These are phyloP conservation scores for Helicorthomorpha holstii DNA, from an alignment of 1,140 invertebrate genomes.

Conservation along the genomic window DNA sequence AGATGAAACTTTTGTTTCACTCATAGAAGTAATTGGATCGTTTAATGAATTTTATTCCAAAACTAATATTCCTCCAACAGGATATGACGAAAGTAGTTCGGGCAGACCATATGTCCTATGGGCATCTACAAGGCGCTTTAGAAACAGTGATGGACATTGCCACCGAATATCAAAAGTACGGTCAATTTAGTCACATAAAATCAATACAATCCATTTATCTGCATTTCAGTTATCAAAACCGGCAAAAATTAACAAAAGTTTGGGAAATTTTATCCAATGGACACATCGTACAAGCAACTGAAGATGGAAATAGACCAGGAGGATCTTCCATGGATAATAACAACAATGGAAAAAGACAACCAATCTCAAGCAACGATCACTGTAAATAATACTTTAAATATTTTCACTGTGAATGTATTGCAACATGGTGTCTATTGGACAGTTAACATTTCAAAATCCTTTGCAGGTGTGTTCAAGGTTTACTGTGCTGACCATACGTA, in stretches of 20 bases:
- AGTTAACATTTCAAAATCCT: constrained; percentile 6
- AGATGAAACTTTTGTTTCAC: constrained; percentile 37
- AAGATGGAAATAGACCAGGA: background rate
- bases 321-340: background rate
- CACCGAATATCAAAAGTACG: background rate
- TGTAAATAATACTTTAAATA: background rate
- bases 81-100: background rate
- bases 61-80: background rate
- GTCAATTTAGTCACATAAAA: background rate
- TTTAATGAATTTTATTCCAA: no score
- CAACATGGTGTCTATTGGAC: background rate
- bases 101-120: background rate
- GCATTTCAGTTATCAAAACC: background rate
- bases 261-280: background rate
- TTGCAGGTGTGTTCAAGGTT: constrained; percentile 59
- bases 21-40: constrained; percentile 40
- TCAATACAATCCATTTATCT: background rate
- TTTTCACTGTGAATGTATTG: background rate
- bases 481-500: constrained; percentile 75
- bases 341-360: background rate
- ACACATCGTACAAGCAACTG: background rate
- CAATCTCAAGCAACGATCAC: background rate
- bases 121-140: background rate
- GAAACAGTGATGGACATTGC: background rate
- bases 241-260: background rate